Conservation (phyloP, 2,888 invertebrate species). For the Baccha elongata region DNA sequence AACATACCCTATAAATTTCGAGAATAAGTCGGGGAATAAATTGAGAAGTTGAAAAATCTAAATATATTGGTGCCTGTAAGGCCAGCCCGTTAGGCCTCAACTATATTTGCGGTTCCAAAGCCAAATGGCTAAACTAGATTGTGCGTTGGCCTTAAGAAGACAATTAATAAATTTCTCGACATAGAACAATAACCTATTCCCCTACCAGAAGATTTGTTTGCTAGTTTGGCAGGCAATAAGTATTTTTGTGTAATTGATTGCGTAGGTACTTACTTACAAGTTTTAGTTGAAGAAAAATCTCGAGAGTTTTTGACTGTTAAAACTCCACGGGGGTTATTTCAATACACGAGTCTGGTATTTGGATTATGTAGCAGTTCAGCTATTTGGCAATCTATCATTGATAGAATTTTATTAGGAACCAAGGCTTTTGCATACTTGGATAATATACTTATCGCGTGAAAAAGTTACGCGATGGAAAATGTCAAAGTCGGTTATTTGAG, state of each 20-base stretch:
- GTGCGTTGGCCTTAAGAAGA: slow-evolving; percentile 56
- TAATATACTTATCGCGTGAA: slow-evolving; percentile 45
- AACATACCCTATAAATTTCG: too few relatives aligned
- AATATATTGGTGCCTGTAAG: slow-evolving; percentile 52
- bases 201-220: not conserved
- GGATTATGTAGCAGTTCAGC: slow-evolving; percentile 11
- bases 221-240: not conserved
- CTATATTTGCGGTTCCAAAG: slow-evolving; percentile 65
- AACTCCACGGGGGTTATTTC: slow-evolving; percentile 13
- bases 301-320: slow-evolving; percentile 11
- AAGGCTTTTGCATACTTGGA: slow-evolving; percentile 37
- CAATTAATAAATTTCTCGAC: slow-evolving; percentile 37
- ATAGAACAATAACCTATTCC: slow-evolving; percentile 2
- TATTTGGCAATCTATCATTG: slow-evolving; percentile 29
- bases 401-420: slow-evolving; percentile 12
- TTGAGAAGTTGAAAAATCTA: slow-evolving; percentile 46
- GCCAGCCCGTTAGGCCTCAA: slow-evolving; percentile 56
- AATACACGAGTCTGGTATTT: slow-evolving; percentile 16
- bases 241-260: slow-evolving; percentile 1
- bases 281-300: not conserved
- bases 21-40: slow-evolving; percentile 33
- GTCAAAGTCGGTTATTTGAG: slow-evolving; percentile 28
- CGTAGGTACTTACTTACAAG: not conserved
- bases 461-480: slow-evolving; percentile 22
- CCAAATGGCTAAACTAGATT: slow-evolving; percentile 36